Conservation (phyloP, 2,888 invertebrate genomes). For the Belgica antarctica region DNA sequence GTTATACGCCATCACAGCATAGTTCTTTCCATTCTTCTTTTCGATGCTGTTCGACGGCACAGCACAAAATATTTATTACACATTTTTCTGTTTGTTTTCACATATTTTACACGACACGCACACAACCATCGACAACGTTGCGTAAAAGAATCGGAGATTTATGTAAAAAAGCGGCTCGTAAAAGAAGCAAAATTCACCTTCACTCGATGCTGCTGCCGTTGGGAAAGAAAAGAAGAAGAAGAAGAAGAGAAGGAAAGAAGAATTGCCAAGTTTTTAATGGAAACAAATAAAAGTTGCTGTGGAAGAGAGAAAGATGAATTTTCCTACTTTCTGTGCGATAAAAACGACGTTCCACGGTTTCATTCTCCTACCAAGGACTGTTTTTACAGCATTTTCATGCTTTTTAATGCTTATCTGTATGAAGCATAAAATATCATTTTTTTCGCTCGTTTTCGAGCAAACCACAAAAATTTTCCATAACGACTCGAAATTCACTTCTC, state of each 20-base stretch:
- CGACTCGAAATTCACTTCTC: constrained; percentile 2
- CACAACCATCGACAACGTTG: background rate
- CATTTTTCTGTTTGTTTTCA: constrained; percentile 14
- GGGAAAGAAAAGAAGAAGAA: background rate
- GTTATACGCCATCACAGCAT: constrained; percentile 10
- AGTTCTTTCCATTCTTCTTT: background rate
- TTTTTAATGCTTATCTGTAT: constrained; percentile 24
- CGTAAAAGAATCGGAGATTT: background rate
- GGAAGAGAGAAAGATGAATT: background rate
- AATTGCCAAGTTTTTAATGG: constrained; percentile 34
- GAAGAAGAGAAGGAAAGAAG: background rate
- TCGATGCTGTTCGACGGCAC: background rate
- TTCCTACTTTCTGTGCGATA: no score
- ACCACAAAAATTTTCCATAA: background rate
- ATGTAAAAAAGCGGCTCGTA: background rate
- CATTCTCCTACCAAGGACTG: background rate
- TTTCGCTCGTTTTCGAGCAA: background rate
- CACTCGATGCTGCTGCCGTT: background rate
- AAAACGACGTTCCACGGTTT: constrained; percentile 26
- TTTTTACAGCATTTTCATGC: constrained; percentile 34
- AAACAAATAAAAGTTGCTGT: constrained; percentile 34
- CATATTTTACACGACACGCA: constrained; percentile 5
- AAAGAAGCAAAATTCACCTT: constrained; percentile 14
- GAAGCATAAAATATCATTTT: constrained; percentile 19
- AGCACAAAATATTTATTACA: constrained; percentile 16